Conservation (phyloP, 2,888 invertebrate species). For the Megastigmus dorsalis region DNA sequence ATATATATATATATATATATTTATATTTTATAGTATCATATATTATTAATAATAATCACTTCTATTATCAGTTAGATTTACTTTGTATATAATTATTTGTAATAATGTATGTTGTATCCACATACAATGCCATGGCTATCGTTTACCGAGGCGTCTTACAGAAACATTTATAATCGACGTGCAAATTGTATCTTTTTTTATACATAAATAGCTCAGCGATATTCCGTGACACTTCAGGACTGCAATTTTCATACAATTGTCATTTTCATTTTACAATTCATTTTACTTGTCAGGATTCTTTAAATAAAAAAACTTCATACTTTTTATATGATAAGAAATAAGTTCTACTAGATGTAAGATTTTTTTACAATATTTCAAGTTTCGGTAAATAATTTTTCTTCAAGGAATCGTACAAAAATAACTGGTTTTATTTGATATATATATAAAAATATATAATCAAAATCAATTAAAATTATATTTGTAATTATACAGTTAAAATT, state of each 20-base stretch:
- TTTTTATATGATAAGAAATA: background rate
- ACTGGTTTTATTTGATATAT: too few species aligned
- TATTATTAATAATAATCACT: constrained; percentile 54
- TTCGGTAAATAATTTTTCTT: too few species aligned
- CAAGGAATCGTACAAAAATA: too few species aligned
- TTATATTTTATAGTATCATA: constrained; percentile 46
- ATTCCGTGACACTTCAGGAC: constrained; percentile 42
- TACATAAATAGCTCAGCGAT: constrained; percentile 52
- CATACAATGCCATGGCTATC: constrained; percentile 46
- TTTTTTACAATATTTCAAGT: too few species aligned
- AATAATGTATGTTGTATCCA: constrained; percentile 49
- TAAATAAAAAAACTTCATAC: background rate
- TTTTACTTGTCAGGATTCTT: background rate
- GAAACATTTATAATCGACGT: constrained; percentile 54
- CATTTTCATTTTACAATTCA: constrained; percentile 2
- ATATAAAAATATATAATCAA: too few species aligned
- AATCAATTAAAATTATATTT: too few species aligned
- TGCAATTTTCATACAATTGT: constrained; percentile 27
- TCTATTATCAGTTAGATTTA: constrained; percentile 52
- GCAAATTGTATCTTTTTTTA: constrained; percentile 47
- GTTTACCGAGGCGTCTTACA: constrained; percentile 46
- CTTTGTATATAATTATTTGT: constrained; percentile 54
- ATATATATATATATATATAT: constrained; percentile 52
- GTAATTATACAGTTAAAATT: too few species aligned
- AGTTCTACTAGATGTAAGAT: too few species aligned